Conservation (phyloP, 1,140 invertebrate species). For the Myzus persicae region DNA sequence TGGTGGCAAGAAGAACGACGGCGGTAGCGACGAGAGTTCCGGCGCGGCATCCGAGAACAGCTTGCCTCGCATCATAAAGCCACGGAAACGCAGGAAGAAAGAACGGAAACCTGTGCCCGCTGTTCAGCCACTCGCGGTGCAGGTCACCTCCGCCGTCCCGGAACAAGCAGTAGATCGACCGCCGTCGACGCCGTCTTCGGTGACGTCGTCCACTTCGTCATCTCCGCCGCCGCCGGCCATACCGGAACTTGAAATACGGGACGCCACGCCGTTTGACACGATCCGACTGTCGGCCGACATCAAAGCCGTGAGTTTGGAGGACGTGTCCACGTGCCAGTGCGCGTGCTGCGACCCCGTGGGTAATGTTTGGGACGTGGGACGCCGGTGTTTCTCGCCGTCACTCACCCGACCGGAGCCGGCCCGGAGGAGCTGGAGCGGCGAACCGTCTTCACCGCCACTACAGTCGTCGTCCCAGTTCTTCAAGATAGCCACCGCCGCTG, state of each 20-base stretch:
- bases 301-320: conserved; percentile 62
- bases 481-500: conserved; percentile 62
- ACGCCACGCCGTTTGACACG: conserved; percentile 58
- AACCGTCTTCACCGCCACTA: conserved; percentile 61
- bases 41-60: conserved; percentile 77
- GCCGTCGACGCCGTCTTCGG: not conserved
- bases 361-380: conserved; percentile 78
- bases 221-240: conserved; percentile 57
- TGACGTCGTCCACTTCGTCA: conserved; percentile 57
- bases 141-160: not conserved
- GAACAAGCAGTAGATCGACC: not conserved
- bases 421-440: conserved; percentile 60
- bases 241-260: conserved; percentile 60
- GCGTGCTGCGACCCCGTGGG: conserved; percentile 79
- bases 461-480: conserved; percentile 60
- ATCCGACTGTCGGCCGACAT: conserved; percentile 58
- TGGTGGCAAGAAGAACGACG: conserved; percentile 36
- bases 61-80: conserved; percentile 86
- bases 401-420: conserved; percentile 64
- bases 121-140: not conserved
- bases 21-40: conserved; percentile 78
- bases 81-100: conserved; percentile 86
- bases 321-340: conserved; percentile 75
- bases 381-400: conserved; percentile 67
- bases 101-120: conserved; percentile 73